These are phyloP conservation scores for Tadarida brasiliensis DNA, from an alignment of 2,797 vertebrate species.

Conservation along the genomic window DNA sequence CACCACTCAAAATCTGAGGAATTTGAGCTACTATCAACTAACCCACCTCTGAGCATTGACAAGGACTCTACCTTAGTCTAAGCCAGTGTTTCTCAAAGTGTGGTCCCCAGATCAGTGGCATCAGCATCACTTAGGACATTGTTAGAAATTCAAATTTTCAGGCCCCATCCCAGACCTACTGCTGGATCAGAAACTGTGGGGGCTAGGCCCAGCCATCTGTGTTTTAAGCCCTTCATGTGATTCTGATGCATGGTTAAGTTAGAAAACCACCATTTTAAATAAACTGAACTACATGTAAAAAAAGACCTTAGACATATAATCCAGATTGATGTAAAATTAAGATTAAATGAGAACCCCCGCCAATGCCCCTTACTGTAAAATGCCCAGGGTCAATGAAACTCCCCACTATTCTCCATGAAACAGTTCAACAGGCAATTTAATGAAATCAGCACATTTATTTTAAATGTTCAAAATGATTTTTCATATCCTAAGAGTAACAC, in stretches of 20 bases:
- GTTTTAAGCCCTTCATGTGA: neutral
- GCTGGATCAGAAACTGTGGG: neutral
- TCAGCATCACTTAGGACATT: neutral
- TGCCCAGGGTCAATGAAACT: neutral
- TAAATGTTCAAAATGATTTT: conserved; percentile 71
- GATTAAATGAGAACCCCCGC: conserved; percentile 59
- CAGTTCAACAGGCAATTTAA: conserved; percentile 28
- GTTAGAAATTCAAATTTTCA: neutral
- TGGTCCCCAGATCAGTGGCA: neutral
- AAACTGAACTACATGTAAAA: neutral
- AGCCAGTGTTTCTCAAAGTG: neutral
- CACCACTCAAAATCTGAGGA: neutral
- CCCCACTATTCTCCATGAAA: neutral
- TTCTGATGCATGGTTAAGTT: neutral
- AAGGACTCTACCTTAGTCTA: neutral
- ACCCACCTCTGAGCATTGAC: neutral
- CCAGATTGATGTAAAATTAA: conserved; percentile 61
- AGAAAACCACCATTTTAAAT: neutral
- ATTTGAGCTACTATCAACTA: neutral
- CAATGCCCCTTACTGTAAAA: conserved; percentile 57
- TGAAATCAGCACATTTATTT: conserved; percentile 65
- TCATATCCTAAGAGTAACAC: conserved; percentile 73
- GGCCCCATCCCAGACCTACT: neutral
- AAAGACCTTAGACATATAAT: conserved; percentile 16
- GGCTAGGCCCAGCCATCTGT: neutral